These are phyloP conservation scores for Anneissia japonica DNA, from an alignment of 35 echinoderm and acorn worm genomes.

Conservation along the genomic window DNA sequence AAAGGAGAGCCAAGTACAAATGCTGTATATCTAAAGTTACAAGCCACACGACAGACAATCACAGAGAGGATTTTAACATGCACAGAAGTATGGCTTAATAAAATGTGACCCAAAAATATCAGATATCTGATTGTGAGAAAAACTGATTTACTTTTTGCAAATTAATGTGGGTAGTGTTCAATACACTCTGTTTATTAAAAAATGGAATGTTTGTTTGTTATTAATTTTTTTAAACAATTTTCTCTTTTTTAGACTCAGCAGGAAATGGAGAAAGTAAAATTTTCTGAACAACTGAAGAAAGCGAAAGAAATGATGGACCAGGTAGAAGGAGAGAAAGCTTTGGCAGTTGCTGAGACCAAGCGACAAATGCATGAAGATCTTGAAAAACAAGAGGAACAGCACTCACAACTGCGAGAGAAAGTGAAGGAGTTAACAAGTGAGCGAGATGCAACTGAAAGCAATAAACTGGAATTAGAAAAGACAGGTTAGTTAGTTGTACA, in stretches of 20 bases:
- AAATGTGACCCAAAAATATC: too few relatives aligned
- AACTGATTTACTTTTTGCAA: too few relatives aligned
- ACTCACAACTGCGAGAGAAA: constrained; percentile 50
- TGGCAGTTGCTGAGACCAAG: constrained; percentile 84
- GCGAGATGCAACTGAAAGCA: constrained; percentile 18
- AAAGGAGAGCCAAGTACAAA: too few relatives aligned
- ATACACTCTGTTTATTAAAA: too few relatives aligned
- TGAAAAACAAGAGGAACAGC: constrained; percentile 44
- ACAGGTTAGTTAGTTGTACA: constrained; percentile 18
- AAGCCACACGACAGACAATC: too few relatives aligned
- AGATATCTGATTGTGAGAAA: too few relatives aligned
- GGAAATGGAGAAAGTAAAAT: constrained; percentile 57
- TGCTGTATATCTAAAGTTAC: too few relatives aligned
- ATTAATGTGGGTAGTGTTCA: too few relatives aligned
- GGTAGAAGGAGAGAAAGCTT: constrained; percentile 54
- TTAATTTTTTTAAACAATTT: too few relatives aligned
- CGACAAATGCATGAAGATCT: constrained; percentile 85
- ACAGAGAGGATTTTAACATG: too few relatives aligned
- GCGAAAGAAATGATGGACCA: constrained; percentile 77
- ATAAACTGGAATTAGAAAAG: constrained; percentile 25
- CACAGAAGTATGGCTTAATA: too few relatives aligned
- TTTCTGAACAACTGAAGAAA: constrained; percentile 73
- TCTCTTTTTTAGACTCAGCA: constrained; percentile 57
- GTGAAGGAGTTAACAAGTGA: constrained; percentile 31
- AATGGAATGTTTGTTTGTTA: too few relatives aligned